Base-by-base conservation (phyloP, 2,888 invertebrate genomes). In the Lepidochrysops patricia region DNA sequence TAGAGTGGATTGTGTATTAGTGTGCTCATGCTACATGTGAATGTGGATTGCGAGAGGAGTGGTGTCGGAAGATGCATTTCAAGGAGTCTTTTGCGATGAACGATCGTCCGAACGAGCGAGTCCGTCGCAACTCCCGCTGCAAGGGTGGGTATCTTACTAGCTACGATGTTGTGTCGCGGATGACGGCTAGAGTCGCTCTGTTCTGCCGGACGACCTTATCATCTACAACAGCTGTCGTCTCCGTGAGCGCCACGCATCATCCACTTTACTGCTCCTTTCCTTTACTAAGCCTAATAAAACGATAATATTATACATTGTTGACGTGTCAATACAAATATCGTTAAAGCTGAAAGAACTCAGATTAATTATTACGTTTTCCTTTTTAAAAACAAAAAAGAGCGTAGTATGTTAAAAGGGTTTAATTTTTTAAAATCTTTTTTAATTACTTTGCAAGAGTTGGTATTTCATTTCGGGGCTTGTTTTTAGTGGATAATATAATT, bases 31-130 rank as follows among this genome's bases (percentile, higher is more conserved):
- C 72, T 83, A 87, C 80, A 85, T 82, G 79, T 89, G 81, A 82
- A 81, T 86, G 83, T 88, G 86, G 80, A 86, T 81, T 81, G 80
- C 82, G 79, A 80, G 74, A 75, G 84, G 82, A 80, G 80, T 68
- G 84, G 77, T 77, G 79, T 82, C 70, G 82, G 88, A 89, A 89
- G 84, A 89, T 89, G 89, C 89, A 89, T 88, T 87, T 89, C 89
- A 89, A 88, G 80, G 87, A 88, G 86, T 81, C 87, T 78, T 86
- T 88, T 85, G 85, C 86, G 79, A 89, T 89, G 89, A 89, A 84
- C 89, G 89, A 89, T 84, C 87, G 86, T 83, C 86, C 87, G 78
- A 85, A 76, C 84, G 89, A 88, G 80, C 87, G 88, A 79, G 86
- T 83, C 79, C 87, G 87, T 75, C 89, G 87, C 83, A 86, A 86